Conservation (phyloP, 1,140 invertebrate species). For the Drosophila repletoides region DNA sequence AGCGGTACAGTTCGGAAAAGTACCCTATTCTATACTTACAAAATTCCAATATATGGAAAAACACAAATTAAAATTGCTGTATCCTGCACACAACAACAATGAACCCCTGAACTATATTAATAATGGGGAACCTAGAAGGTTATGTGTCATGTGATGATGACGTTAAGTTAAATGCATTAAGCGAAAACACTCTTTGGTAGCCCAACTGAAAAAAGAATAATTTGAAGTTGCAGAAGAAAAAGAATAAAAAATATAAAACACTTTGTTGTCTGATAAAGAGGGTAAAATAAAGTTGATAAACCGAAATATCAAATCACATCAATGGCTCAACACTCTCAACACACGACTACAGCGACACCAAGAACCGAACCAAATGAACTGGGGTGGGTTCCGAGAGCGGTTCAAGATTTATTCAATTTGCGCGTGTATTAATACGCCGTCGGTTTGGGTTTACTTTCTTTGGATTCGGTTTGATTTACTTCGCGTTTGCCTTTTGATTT, state of each 20-base stretch:
- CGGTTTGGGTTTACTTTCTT: constrained; percentile 17
- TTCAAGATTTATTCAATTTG: constrained; percentile 49
- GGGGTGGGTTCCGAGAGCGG: neutral
- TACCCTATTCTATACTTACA: too few species aligned
- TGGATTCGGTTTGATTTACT: constrained; percentile 1
- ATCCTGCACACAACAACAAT: neutral
- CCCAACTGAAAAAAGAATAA: neutral
- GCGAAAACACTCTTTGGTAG: constrained; percentile 6
- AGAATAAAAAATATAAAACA: neutral
- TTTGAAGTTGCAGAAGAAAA: neutral
- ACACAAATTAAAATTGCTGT: neutral
- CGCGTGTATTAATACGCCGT: constrained; percentile 23
- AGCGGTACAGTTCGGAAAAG: too few species aligned
- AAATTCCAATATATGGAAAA: too few species aligned
- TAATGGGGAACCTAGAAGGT: neutral
- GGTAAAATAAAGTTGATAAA: constrained; percentile 43
- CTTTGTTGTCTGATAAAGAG: neutral
- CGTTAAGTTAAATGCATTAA: constrained; percentile 22
- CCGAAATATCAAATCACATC: constrained; percentile 52
- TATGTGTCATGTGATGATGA: constrained; percentile 16
- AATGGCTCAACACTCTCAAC: constrained; percentile 31
- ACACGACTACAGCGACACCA: too few species aligned
- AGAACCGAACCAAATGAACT: neutral
- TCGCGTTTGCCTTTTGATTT: constrained; percentile 22
- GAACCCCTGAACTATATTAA: neutral